Percentiles rank a stretch among this genome's conserved stretches.
These are phyloP conservation scores for Drosophila kuntzei DNA, from an alignment of 2,888 invertebrate species.

Conservation along the genomic window DNA sequence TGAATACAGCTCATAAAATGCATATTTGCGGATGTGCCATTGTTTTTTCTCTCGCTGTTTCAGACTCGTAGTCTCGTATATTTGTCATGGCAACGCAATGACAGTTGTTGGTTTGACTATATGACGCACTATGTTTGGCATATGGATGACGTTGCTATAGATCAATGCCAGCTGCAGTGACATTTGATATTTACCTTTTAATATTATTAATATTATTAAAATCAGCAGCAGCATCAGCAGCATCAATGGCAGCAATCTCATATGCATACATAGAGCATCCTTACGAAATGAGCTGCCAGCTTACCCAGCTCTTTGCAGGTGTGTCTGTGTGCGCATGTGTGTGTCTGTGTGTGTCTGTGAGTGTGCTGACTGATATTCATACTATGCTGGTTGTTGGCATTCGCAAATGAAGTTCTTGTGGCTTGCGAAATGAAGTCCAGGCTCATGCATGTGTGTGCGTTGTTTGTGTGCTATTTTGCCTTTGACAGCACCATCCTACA, in stretches of 20 bases:
- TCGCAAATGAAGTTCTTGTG: slow-evolving; percentile 77
- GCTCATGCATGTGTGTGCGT: slow-evolving; percentile 5
- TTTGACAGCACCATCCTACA: slow-evolving; percentile 56
- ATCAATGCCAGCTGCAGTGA: slow-evolving; percentile 73
- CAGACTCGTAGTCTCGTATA: not conserved
- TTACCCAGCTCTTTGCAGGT: slow-evolving; percentile 19
- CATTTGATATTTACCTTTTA: slow-evolving; percentile 76
- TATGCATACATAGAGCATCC: slow-evolving; percentile 27
- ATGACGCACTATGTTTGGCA: not conserved
- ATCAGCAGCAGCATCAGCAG: slow-evolving; percentile 44
- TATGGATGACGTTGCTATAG: slow-evolving; percentile 52
- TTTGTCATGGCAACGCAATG: slow-evolving; percentile 27
- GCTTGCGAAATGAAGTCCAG: slow-evolving; percentile 71
- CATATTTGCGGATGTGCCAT: slow-evolving; percentile 23
- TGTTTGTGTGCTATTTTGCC: slow-evolving; percentile 49
- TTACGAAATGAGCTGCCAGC: slow-evolving; percentile 53
- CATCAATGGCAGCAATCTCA: slow-evolving; percentile 12
- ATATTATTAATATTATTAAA: slow-evolving; percentile 77
- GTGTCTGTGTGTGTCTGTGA: slow-evolving; percentile 9
- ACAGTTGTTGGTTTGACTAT: slow-evolving; percentile 10
- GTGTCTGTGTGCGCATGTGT: slow-evolving; percentile 3
- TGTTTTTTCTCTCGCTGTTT: slow-evolving; percentile 19
- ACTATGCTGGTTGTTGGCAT: slow-evolving; percentile 41
- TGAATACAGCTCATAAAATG: slow-evolving; percentile 16
- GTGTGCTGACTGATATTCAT: slow-evolving; percentile 47